These are phyloP conservation scores for Thamnophis elegans DNA, from an alignment of 2,797 vertebrate genomes.

Conservation along the genomic window DNA sequence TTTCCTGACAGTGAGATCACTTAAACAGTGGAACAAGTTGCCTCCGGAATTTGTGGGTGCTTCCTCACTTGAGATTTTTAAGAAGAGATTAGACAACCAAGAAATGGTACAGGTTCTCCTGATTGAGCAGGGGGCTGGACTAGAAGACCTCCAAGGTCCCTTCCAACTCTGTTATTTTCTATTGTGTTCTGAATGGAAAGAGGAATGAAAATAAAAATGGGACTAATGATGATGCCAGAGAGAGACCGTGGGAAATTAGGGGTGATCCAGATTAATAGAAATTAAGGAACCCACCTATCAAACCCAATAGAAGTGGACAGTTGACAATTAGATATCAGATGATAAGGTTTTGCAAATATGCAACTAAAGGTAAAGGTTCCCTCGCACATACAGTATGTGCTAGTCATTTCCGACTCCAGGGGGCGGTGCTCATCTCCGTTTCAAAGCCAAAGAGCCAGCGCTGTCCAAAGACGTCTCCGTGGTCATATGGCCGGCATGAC, in stretches of 20 bases:
- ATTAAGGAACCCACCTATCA: background rate
- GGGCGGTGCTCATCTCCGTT: no score
- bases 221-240: background rate
- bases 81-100: background rate
- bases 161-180: background rate
- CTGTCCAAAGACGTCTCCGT: no score
- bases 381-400: no score
- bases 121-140: background rate
- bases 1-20: background rate
- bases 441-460: no score
- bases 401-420: no score
- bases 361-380: no score
- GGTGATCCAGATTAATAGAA: background rate
- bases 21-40: background rate
- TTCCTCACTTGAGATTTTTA: background rate
- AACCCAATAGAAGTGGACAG: background rate
- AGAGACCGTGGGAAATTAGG: background rate
- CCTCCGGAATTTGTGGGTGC: background rate
- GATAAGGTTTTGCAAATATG: background rate
- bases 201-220: background rate
- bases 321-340: background rate
- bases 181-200: background rate
- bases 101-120: background rate
- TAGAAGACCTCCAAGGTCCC: background rate
- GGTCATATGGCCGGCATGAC: no score